Percentiles rank a stretch among this genome's conserved stretches.
Conservation (phyloP, 2,888 invertebrate genomes). For the Aspidapion aeneum region DNA sequence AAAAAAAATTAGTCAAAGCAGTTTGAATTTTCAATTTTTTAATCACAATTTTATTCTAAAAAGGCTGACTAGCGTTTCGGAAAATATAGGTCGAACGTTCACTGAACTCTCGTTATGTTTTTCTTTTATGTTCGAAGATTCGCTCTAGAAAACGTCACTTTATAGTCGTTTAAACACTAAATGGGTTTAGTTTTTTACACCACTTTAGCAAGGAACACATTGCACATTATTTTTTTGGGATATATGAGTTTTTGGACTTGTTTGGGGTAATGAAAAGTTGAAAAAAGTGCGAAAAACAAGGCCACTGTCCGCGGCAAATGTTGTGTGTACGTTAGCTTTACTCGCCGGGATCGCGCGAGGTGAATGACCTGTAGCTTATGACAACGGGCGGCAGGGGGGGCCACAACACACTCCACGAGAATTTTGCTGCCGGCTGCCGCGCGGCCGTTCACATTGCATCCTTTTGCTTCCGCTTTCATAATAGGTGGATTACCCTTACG, state of each 20-base stretch:
- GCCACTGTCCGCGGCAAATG: conserved; percentile 41
- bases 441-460: conserved; percentile 39
- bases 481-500: conserved; percentile 13
- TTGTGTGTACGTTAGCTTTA: conserved; percentile 41
- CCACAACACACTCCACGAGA: conserved; percentile 34
- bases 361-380: conserved; percentile 49
- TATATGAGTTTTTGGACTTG: background rate
- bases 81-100: background rate
- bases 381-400: conserved; percentile 33
- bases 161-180: background rate
- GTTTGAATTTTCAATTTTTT: background rate
- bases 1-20: background rate
- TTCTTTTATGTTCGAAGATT: background rate
- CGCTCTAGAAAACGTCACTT: background rate
- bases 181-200: background rate
- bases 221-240: conserved; percentile 18
- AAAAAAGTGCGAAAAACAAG: conserved; percentile 45
- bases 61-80: background rate
- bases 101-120: background rate
- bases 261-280: conserved; percentile 12
- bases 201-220: background rate
- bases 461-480: conserved; percentile 45
- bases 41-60: background rate
- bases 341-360: conserved; percentile 48
- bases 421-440: conserved; percentile 45